A percentile compares a stretch with the other conserved stretches of the same genome.
These are phyloP conservation scores for Aspidapion aeneum DNA, from an alignment of 2,888 invertebrate genomes.

Conservation along the genomic window DNA sequence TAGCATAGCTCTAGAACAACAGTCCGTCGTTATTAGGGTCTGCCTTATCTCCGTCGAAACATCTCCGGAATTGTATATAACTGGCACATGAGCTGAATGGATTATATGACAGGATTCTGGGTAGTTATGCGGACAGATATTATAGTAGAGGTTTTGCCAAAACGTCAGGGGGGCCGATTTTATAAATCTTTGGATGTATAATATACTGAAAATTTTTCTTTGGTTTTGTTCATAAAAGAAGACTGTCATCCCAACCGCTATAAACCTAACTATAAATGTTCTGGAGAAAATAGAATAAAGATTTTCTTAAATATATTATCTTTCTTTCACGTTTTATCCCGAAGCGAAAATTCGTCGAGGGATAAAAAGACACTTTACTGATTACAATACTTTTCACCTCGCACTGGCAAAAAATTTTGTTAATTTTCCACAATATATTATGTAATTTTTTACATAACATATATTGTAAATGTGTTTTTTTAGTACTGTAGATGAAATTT, in stretches of 20 bases:
- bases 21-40: conserved; percentile 19
- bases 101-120: conserved; percentile 2
- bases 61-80: conserved; percentile 17
- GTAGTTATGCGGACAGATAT: background rate
- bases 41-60: conserved; percentile 8
- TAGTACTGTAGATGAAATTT: too few relatives aligned
- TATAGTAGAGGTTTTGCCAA: conserved; percentile 1
- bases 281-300: too few relatives aligned
- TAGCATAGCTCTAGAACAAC: conserved; percentile 9
- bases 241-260: background rate
- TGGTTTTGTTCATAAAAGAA: background rate
- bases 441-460: too few relatives aligned
- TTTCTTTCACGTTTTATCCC: too few relatives aligned
- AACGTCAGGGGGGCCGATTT: background rate
- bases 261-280: too few relatives aligned
- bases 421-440: too few relatives aligned
- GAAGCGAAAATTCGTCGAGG: too few relatives aligned
- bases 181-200: background rate
- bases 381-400: too few relatives aligned
- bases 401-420: too few relatives aligned
- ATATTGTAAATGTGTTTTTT: too few relatives aligned
- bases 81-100: conserved; percentile 21
- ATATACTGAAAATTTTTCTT: background rate
- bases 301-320: too few relatives aligned
- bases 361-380: too few relatives aligned